Base-by-base conservation (phyloP, 2,113 vertebrate genomes). In the Urocolius indicus region DNA sequence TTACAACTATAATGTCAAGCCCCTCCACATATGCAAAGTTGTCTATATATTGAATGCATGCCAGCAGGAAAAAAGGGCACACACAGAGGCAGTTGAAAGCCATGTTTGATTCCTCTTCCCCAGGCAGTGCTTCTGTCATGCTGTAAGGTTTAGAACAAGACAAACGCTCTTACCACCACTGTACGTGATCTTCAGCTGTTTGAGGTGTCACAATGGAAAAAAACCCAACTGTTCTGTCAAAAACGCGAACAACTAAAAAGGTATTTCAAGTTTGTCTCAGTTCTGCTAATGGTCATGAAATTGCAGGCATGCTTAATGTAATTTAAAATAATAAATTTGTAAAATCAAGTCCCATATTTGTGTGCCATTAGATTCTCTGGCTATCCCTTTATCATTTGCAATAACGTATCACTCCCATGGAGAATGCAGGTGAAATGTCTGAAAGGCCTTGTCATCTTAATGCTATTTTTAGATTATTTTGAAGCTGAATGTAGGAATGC, bases 161-260 rank as follows among this genome's bases (percentile, higher is more conserved):
- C 13, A 24, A 57, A 62, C 29, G 4, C 20, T 1, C 0, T 36
- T 52, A 41, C 12, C 6, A 48, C 5, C 13, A 7, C 8, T 63
- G 3, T 30, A 67, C 7, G 1, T 45, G 62, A 19, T 61, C 41
- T 52, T 88, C 65, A 92, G 7, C 13, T 38, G 20, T 62, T 62
- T 63, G 36, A 67, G 38, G 22, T 26, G 19, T 32, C 23, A 73
- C 24, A 58, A 17, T 16, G 12, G 26, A 88, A 93, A 61, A 41
- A 41, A 41, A 26, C 30, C 2, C 1, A 54, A 58, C 16, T 8
- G 3, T 17, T 71, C 10, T 63, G 11, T n/a, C 32, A 67, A 75
- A 79, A 79, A 86, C 63, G 4, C 43, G 5, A 49, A 29, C 4
- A 66, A 7, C 3, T 57, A 26, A 49, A 73, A 67, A n/a, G 4